These are phyloP conservation scores for Cacatua alba DNA, from an alignment of 2,113 vertebrate genomes.

Conservation along the genomic window DNA sequence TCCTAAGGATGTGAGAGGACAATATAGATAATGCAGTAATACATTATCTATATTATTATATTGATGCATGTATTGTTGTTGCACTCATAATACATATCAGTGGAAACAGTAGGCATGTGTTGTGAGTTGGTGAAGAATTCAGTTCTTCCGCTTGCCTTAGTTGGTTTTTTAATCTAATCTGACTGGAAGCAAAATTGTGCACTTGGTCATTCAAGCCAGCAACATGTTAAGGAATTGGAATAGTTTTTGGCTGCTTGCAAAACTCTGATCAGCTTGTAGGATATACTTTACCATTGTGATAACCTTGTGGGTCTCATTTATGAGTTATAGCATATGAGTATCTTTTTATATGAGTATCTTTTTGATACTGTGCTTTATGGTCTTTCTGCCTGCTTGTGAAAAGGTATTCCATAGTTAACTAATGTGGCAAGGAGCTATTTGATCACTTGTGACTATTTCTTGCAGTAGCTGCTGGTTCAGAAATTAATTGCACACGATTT, in stretches of 20 bases:
- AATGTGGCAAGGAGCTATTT: background rate
- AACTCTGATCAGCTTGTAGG: background rate
- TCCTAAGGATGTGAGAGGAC: background rate
- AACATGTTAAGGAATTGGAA: background rate
- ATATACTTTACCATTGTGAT: background rate
- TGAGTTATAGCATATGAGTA: background rate
- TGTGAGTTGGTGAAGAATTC: background rate
- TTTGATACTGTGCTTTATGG: background rate
- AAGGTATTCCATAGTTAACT: background rate
- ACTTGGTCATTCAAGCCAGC: background rate
- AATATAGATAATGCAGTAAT: background rate
- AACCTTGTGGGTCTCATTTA: background rate
- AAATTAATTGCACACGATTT: background rate
- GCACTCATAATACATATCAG: background rate
- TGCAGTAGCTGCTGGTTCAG: background rate
- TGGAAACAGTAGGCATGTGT: background rate
- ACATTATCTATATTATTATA: background rate
- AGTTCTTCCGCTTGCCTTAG: background rate
- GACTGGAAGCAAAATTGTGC: background rate
- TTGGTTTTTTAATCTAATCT: background rate
- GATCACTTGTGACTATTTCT: background rate
- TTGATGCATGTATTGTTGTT: background rate
- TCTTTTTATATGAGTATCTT: background rate
- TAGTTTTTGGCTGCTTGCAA: background rate
- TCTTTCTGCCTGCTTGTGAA: background rate